Conservation (phyloP, 2,797 vertebrate genomes). For the Tinamus major region DNA sequence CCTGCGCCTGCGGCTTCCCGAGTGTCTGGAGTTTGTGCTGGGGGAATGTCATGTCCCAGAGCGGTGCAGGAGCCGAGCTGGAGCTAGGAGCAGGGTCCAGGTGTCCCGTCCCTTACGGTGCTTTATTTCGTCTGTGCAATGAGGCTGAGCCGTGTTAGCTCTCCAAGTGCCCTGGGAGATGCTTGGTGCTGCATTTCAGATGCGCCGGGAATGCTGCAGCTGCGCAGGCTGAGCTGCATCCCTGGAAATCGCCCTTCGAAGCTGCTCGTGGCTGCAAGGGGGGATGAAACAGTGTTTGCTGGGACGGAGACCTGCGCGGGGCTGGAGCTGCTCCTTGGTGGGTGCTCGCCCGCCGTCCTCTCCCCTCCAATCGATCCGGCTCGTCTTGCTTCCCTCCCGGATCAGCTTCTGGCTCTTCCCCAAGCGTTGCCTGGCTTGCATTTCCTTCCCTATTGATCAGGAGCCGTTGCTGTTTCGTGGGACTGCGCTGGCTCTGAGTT, state of each 20-base stretch:
- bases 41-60: neutral
- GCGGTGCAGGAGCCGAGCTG: rapidly evolving
- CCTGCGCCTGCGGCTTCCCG: neutral
- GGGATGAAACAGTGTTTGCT: no score
- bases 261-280: no score
- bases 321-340: neutral
- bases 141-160: neutral
- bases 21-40: neutral
- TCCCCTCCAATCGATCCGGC: neutral
- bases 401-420: conserved; percentile 41
- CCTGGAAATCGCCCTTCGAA: neutral
- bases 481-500: neutral
- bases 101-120: rapidly evolving
- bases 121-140: neutral
- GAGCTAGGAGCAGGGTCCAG: neutral
- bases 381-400: neutral
- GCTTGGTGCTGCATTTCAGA: neutral
- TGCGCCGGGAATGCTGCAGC: neutral
- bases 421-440: conserved; percentile 20
- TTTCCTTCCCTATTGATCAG: neutral
- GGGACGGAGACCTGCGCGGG: neutral
- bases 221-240: neutral
- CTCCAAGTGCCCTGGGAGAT: neutral
- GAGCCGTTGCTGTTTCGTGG: neutral
- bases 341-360: neutral